Evolutionary conservation across 2,797 vertebrate species (phyloP).

Genomic region (Gadopsis marmoratus): DNA sequence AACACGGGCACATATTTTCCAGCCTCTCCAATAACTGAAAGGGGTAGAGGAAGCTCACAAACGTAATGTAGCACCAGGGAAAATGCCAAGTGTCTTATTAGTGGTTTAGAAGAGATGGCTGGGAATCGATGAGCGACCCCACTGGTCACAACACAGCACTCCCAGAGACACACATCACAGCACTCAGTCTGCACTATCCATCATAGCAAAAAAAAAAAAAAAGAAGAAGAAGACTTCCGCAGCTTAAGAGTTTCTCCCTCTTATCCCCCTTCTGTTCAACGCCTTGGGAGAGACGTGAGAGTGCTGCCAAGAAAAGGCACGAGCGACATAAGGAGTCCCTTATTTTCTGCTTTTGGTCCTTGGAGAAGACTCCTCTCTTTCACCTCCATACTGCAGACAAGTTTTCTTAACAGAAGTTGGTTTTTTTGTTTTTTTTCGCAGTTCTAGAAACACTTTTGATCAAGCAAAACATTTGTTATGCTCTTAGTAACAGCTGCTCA

Average conservation of each 20-base stretch:
- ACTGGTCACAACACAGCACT: constrained; percentile 75
- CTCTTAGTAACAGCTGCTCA: constrained; percentile 32
- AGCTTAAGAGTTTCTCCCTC: constrained; percentile 63
- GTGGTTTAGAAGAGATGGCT: constrained; percentile 76
- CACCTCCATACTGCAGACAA: constrained; percentile 41
- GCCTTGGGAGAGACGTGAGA: constrained; percentile 69
- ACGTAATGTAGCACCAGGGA: constrained; percentile 75
- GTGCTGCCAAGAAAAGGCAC: constrained; percentile 69
- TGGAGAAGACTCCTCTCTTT: constrained; percentile 47
- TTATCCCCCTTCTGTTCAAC: constrained; percentile 73
- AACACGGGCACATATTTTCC: constrained; percentile 19
- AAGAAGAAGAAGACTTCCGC: constrained; percentile 46
- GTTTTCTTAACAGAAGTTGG: constrained; percentile 28
- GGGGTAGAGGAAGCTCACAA: constrained; percentile 64
- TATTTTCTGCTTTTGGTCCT: constrained; percentile 58
- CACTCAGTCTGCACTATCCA: constrained; percentile 73
- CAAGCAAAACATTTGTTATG: constrained; percentile 10
- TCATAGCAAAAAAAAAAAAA: constrained; percentile 67
- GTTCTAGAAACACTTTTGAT: constrained; percentile 41
- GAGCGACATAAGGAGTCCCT: constrained; percentile 65
- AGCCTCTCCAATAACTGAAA: constrained; percentile 55
- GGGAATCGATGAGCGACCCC: constrained; percentile 80
- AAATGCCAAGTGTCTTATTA: constrained; percentile 87
- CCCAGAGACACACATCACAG: constrained; percentile 74
- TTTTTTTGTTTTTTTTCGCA: constrained; percentile 18